Base-by-base conservation (phyloP, 2,797 vertebrate species). In the Schizopygopsis malacanthus region DNA sequence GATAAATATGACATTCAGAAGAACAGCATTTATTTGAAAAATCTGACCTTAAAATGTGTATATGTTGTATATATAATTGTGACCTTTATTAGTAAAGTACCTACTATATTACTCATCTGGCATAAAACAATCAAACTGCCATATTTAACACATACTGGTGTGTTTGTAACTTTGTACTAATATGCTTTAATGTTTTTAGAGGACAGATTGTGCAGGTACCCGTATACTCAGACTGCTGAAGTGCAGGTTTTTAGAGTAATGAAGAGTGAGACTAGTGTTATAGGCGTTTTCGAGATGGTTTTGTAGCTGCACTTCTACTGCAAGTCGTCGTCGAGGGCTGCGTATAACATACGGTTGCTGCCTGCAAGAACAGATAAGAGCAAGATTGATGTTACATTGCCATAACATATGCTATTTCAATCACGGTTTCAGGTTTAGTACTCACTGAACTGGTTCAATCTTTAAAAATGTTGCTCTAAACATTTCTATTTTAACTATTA, bases 261-360 rank as follows among this genome's bases (percentile, higher is more conserved):
- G 92, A 88, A 99, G 92, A 4, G 88, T 95, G 80, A 99, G 95
- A 90, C 96, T 98, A 81, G 96, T 90, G 86, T 98, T 98, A 93
- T 99, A 99, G 89, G 98, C 97, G 1, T 99, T 98, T 90, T 99
- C 98, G 85, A 96, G 89, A 67, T 87, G 93, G 95, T 99, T 99
- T 90, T 97, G 92, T 82, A 99, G 95, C 87, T 94, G 92, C 81
- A 95, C 96, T 2, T 95, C 95, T 88, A 98, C 96, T 4, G 94
- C 84, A 88, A 97, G 92, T 88, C 96, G 95, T 91, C 92, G 94
- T 52, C 94, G 94, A 71, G 96, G 95, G 79, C 95, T 96, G n/a
- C 93, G 96, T 88, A 98, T 95, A 86, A 98, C 81, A 12, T 97
- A 96, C 0, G 98, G 97, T 77, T 95, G 94, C 91, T 96, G 96